Percentiles rank a stretch among this genome's conserved stretches.
These are phyloP conservation scores for Graptemys geographica DNA, from an alignment of 2,797 vertebrate genomes.

Conservation along the genomic window DNA sequence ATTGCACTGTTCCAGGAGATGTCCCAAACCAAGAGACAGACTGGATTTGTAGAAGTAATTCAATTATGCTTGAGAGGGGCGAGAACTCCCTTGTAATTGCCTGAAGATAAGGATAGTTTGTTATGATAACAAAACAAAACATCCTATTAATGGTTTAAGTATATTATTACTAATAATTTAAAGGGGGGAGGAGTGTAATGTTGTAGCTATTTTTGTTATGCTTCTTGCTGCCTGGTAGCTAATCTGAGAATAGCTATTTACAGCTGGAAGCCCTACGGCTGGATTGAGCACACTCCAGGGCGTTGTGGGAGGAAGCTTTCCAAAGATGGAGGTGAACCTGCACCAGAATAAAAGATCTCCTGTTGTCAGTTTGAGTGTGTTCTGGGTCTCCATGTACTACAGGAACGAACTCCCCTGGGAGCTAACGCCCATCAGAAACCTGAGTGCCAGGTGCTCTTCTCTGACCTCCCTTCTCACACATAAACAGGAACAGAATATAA, in stretches of 20 bases:
- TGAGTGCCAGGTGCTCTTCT: neutral
- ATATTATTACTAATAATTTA: neutral
- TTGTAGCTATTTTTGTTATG: neutral
- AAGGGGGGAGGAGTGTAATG: neutral
- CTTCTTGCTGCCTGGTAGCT: neutral
- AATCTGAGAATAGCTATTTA: neutral
- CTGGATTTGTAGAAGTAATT: neutral
- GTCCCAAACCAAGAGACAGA: neutral
- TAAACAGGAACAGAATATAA: neutral
- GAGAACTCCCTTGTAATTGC: neutral
- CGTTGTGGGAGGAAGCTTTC: too few relatives aligned
- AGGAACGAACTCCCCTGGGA: too few relatives aligned
- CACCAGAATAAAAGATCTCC: too few relatives aligned
- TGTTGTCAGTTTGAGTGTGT: neutral
- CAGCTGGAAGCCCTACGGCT: neutral
- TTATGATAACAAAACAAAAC: too few relatives aligned
- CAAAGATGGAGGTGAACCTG: too few relatives aligned
- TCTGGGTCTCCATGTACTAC: too few relatives aligned
- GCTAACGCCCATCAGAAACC: neutral
- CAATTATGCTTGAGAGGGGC: neutral
- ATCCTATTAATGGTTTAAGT: neutral
- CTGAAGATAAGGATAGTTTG: neutral
- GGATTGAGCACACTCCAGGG: too few relatives aligned
- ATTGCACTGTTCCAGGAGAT: neutral
- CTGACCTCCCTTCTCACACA: neutral